Percentiles rank a stretch among this genome's conserved stretches.
Conservation (phyloP, 2,888 invertebrate species). For the Pheosia tremula region DNA sequence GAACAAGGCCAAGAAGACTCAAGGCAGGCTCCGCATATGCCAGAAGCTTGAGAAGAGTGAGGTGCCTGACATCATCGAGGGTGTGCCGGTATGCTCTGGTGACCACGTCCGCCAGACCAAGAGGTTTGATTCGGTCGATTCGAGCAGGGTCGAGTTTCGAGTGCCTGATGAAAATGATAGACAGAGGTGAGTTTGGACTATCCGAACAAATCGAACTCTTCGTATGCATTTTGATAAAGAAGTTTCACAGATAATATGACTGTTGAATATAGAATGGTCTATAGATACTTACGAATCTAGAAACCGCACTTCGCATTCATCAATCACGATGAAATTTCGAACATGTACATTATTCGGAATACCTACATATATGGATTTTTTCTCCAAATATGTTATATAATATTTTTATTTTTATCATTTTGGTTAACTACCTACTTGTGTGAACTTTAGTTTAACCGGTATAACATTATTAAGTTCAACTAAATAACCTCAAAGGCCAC, state of each 20-base stretch:
- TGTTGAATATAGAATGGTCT: too few relatives aligned
- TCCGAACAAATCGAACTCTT: neutral
- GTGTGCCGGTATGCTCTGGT: constrained; percentile 77
- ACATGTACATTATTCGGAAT: too few relatives aligned
- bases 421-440: too few relatives aligned
- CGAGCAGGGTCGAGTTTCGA: constrained; percentile 66
- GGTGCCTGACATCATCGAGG: constrained; percentile 81
- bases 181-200: constrained; percentile 55
- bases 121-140: constrained; percentile 54
- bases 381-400: too few relatives aligned
- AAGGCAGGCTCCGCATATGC: constrained; percentile 68
- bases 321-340: too few relatives aligned
- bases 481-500: constrained; percentile 33
- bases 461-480: neutral
- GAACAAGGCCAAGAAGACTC: constrained; percentile 67
- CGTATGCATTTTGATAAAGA: too few relatives aligned
- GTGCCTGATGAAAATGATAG: constrained; percentile 65
- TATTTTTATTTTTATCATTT: too few relatives aligned
- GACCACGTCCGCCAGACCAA: constrained; percentile 62
- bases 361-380: too few relatives aligned
- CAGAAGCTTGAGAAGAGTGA: constrained; percentile 78
- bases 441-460: too few relatives aligned
- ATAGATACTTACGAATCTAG: too few relatives aligned
- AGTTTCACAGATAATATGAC: too few relatives aligned
- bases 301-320: too few relatives aligned